Conservation (phyloP, 2,797 vertebrate genomes). For the Sebastes minor region DNA sequence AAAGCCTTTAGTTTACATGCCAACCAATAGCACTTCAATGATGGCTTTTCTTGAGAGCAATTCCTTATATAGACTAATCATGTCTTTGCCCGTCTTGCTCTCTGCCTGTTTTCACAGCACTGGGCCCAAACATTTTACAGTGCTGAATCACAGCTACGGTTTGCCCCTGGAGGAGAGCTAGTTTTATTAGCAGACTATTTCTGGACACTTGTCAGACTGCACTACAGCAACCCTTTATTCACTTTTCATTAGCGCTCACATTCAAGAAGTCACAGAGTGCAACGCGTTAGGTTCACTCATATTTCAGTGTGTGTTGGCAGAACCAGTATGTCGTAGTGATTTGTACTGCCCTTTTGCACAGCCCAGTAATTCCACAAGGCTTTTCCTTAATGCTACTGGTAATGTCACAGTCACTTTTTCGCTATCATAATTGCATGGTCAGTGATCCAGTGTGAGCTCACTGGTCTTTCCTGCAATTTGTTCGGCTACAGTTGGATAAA, state of each 20-base stretch:
- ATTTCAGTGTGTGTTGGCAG: constrained; percentile 42
- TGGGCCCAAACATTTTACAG: constrained; percentile 73
- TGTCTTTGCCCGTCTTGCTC: constrained; percentile 6
- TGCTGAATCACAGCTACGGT: constrained; percentile 66
- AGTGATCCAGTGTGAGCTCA: constrained; percentile 54
- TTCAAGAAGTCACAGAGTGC: constrained; percentile 48
- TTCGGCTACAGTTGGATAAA: constrained; percentile 55
- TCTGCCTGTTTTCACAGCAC: constrained; percentile 57
- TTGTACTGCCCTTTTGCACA: constrained; percentile 51
- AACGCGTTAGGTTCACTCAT: constrained; percentile 5
- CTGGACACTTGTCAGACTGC: constrained; percentile 69
- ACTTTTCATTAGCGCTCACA: constrained; percentile 72
- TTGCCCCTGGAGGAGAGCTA: constrained; percentile 30
- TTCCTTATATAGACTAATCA: constrained; percentile 67
- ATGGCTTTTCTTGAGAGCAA: constrained; percentile 17
- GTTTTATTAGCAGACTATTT: constrained; percentile 70
- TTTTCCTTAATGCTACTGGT: constrained; percentile 49
- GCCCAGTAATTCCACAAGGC: constrained; percentile 47
- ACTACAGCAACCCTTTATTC: constrained; percentile 62
- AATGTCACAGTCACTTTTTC: constrained; percentile 59
- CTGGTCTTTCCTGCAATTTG: constrained; percentile 62
- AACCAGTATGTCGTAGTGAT: constrained; percentile 42
- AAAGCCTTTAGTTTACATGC: constrained; percentile 53
- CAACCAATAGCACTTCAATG: constrained; percentile 28
- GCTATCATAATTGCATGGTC: constrained; percentile 38